These are phyloP conservation scores for Rhinophrynus dorsalis DNA, from an alignment of 2,797 vertebrate genomes.

Conservation along the genomic window DNA sequence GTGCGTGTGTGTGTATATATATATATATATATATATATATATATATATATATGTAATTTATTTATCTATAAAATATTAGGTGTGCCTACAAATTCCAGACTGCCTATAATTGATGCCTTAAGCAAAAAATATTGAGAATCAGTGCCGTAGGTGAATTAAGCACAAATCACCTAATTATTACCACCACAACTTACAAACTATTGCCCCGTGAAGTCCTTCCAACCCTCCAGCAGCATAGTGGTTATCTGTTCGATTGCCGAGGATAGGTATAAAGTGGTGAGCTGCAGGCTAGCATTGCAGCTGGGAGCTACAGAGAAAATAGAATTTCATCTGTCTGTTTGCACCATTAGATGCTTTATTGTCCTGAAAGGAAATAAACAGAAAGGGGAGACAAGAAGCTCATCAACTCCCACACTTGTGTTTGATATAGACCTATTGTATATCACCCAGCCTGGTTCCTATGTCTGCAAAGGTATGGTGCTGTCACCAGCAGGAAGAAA, in stretches of 20 bases:
- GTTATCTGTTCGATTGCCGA: neutral
- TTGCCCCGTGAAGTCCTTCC: no score
- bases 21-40: no score
- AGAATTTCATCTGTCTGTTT: conserved; percentile 35
- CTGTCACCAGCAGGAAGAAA: conserved; percentile 37
- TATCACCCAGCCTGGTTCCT: conserved; percentile 22
- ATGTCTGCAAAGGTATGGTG: conserved; percentile 15
- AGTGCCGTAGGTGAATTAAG: no score
- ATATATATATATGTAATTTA: no score
- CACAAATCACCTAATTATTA: no score
- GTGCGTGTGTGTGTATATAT: no score
- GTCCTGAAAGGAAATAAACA: conserved; percentile 42
- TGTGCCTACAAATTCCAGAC: no score
- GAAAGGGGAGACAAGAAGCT: conserved; percentile 19
- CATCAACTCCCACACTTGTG: conserved; percentile 8
- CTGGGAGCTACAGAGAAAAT: conserved; percentile 35
- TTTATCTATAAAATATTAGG: no score
- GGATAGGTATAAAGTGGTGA: neutral
- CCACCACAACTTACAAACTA: no score
- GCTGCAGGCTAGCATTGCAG: conserved; percentile 17
- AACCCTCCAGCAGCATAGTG: no score
- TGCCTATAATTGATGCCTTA: no score
- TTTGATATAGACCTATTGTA: conserved; percentile 35
- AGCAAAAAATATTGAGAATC: no score
- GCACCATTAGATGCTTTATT: conserved; percentile 43